Evolutionary conservation across 2,888 invertebrate species (phyloP), one percentile per base, ranked within the genome.

Genomic region (Eledone cirrhosa): DNA sequence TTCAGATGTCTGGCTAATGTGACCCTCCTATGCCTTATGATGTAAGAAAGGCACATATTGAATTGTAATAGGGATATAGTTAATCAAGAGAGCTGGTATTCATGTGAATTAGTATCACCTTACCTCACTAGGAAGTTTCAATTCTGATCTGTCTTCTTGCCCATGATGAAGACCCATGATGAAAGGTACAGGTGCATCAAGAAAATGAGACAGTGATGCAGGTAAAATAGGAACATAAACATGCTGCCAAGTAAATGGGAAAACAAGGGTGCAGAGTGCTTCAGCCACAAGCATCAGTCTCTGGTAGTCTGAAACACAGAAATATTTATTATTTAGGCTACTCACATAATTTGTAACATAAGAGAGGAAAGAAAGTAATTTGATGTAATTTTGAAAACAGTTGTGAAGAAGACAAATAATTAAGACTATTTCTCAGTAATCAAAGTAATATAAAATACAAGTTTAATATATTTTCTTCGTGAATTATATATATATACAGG

Each of bases 191-290:
- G 99, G 99, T 8, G 99, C 99, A 92, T 99, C 99, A 75, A 99
- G 93, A 91, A 99, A 99, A 90, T 98, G 97, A 19, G 88, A 86
- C 65, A 90, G 85, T 5, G 92, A 90, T 77, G 97, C 96, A 1
- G 99, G 99, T 86, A 99, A 92, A 88, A 99, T 98, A 47, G 99
- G 99, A 81, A 99, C 99, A 91, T 99, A 99, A 4, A 99, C 98
- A 91, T 99, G 98, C 78, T 98, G 97, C 99, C 99, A 99, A 41
- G 94, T 93, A 90, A 99, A 99, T 1, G 99, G 99, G 88, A 98
- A 95, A 63, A 98, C 92, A 33, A 99, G 92, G 0, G 96, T 93
- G 4, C 95, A 95, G 85, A 98, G 94, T 86, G 97, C 95, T 92
- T 99, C 99, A 8, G 98, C 96, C 24, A 99, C 97, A 83, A 98